Evolutionary conservation across 2,113 vertebrate species (phyloP).

Genomic region (Ancistrus triradiatus): DNA sequence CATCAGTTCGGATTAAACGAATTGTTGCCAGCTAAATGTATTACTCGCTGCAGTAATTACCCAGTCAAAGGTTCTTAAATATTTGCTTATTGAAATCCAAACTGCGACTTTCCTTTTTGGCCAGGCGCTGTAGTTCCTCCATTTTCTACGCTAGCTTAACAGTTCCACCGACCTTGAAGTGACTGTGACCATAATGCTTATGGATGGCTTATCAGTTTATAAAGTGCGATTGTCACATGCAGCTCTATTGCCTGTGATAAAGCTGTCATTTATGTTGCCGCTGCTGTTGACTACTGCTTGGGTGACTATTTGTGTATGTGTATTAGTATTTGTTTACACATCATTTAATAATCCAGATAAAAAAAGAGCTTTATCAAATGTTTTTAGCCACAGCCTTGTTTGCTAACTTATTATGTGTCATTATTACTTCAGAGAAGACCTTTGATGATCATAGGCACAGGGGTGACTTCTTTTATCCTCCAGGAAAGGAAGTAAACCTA

Average conservation of each 20-base stretch:
- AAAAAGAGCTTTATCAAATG: background rate
- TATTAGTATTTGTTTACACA: background rate
- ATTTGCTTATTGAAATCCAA: too few species aligned
- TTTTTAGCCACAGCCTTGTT: background rate
- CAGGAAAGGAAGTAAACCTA: slow-evolving; percentile 19
- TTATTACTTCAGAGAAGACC: background rate
- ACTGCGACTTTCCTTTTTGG: too few species aligned
- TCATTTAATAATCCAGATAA: slow-evolving; percentile 1
- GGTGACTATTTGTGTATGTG: background rate
- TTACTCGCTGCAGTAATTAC: too few species aligned
- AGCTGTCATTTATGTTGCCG: slow-evolving; percentile 33
- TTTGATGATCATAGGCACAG: slow-evolving; percentile 17
- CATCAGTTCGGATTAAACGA: too few species aligned
- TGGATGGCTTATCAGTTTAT: slow-evolving; percentile 42
- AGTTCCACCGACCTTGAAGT: slow-evolving; percentile 37
- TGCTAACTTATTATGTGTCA: background rate
- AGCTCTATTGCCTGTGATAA: slow-evolving; percentile 38
- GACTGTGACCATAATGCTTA: slow-evolving; percentile 34
- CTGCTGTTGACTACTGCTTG: background rate
- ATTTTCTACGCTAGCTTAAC: slow-evolving; percentile 9
- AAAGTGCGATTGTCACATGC: slow-evolving; percentile 41
- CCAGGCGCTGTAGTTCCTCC: background rate
- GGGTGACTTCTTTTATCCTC: slow-evolving; percentile 9
- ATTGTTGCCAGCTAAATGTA: too few species aligned
- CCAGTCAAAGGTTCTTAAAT: too few species aligned